phyloP scores from a whole-genome alignment of 37 sponge, comb jelly and placozoan species.

The Bolinopsis microptera region DNA sequence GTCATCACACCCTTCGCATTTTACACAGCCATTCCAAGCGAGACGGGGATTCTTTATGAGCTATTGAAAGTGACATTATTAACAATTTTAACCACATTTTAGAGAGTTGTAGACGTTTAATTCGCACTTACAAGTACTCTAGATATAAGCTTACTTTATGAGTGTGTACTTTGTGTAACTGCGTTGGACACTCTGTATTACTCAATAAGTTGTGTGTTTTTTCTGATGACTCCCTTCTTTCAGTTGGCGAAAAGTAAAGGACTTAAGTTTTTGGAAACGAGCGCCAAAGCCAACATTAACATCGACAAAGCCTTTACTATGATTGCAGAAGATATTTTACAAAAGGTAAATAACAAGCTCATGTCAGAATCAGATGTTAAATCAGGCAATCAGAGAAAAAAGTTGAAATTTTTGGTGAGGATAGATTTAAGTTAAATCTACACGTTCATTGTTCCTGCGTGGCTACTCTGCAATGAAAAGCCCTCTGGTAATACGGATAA shows the following conservation, averaged over 20 bases:
- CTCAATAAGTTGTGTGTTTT: too few species aligned
- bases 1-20: too few species aligned
- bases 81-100: not conserved
- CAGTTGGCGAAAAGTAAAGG: constrained; percentile 74
- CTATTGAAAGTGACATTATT: not conserved
- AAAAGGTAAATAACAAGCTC: not conserved
- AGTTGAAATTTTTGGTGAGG: not conserved
- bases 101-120: not conserved
- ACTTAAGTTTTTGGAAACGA: constrained; percentile 84
- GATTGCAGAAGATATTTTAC: constrained; percentile 36
- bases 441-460: not conserved
- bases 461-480: too few species aligned
- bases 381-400: not conserved
- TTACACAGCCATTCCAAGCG: too few species aligned
- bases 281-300: constrained; percentile 84
- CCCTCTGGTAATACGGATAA: too few species aligned
- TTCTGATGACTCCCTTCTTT: not conserved
- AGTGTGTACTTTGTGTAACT: too few species aligned
- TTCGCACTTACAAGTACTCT: not conserved
- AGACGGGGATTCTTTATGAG: not conserved
- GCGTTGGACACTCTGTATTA: too few species aligned
- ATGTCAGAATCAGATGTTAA: not conserved
- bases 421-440: not conserved
- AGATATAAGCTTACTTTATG: too few species aligned
- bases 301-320: constrained; percentile 74